Conservation (phyloP, 2,113 vertebrate species). For the Oxyruncus cristatus region DNA sequence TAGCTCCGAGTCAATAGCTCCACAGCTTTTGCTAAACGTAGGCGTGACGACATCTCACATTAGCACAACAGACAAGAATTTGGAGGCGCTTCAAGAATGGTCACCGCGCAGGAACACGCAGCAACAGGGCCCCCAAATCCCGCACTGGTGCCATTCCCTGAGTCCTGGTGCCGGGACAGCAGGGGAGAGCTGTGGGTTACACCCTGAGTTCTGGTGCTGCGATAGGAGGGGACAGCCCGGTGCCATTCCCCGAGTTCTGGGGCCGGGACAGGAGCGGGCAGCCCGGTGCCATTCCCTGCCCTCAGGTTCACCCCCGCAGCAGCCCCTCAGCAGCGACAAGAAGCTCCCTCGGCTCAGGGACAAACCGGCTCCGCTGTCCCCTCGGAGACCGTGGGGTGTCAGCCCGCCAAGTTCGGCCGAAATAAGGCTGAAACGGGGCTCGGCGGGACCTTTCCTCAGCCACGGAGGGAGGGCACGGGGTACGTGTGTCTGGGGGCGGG, state of each 20-base stretch:
- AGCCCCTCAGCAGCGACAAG: not conserved
- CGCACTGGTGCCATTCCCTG: not conserved
- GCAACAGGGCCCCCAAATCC: not conserved
- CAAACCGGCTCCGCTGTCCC: not conserved
- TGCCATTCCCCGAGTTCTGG: not conserved
- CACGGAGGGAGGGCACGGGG: not conserved
- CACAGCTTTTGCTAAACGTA: constrained; percentile 14
- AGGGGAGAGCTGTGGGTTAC: not conserved
- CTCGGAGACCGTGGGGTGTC: not conserved
- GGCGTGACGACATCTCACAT: constrained; percentile 40
- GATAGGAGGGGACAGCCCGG: not conserved
- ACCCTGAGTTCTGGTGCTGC: no score
- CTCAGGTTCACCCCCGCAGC: not conserved
- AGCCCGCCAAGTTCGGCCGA: not conserved
- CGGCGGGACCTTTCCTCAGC: not conserved
- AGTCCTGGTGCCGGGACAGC: not conserved
- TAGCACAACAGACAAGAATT: constrained; percentile 44
- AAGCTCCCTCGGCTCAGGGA: not conserved
- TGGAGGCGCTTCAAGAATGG: constrained; percentile 42
- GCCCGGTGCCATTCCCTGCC: not conserved
- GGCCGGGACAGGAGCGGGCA: not conserved
- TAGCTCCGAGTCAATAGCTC: not conserved
- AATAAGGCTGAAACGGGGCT: not conserved
- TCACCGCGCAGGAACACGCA: not conserved
- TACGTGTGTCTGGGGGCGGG: not conserved